Evolutionary conservation across 2,113 vertebrate species (phyloP).

Genomic region (Trinectes maculatus): DNA sequence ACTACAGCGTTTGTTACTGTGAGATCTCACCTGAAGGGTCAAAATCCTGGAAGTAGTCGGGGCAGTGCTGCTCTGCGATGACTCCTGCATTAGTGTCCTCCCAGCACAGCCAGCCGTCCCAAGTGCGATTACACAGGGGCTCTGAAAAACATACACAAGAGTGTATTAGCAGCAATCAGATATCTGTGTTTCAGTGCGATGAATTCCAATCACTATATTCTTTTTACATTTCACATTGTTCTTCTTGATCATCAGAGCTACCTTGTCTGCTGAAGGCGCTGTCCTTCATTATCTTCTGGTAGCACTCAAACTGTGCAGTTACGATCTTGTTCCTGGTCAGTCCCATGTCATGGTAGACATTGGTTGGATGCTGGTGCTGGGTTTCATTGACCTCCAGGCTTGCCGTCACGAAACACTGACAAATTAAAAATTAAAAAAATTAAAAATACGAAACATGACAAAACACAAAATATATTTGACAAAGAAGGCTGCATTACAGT

Average conservation of each 20-base stretch:
- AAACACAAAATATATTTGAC: too few species aligned
- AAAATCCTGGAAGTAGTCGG: constrained; percentile 97
- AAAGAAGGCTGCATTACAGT: too few species aligned
- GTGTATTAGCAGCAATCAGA: not conserved
- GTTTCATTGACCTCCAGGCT: constrained; percentile 79
- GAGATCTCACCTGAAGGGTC: constrained; percentile 89
- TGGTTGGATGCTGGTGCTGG: constrained; percentile 63
- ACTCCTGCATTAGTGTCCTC: constrained; percentile 87
- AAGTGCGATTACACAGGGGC: constrained; percentile 90
- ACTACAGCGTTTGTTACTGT: not conserved
- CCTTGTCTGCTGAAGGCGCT: constrained; percentile 59
- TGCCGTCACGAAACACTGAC: constrained; percentile 79
- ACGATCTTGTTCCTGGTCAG: constrained; percentile 93
- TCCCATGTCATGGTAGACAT: constrained; percentile 79
- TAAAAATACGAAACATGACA: not conserved
- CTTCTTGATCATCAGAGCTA: constrained; percentile 21
- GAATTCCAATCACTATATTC: too few species aligned
- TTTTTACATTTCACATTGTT: too few species aligned
- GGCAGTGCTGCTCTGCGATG: constrained; percentile 88
- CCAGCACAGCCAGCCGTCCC: constrained; percentile 99
- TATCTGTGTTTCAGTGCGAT: too few species aligned
- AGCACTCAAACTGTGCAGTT: constrained; percentile 97
- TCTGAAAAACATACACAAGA: constrained; percentile 71
- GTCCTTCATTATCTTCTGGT: constrained; percentile 94
- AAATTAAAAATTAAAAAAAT: not conserved